Base-by-base conservation (phyloP, 2,113 vertebrate species). In the Leucosticte australis region DNA sequence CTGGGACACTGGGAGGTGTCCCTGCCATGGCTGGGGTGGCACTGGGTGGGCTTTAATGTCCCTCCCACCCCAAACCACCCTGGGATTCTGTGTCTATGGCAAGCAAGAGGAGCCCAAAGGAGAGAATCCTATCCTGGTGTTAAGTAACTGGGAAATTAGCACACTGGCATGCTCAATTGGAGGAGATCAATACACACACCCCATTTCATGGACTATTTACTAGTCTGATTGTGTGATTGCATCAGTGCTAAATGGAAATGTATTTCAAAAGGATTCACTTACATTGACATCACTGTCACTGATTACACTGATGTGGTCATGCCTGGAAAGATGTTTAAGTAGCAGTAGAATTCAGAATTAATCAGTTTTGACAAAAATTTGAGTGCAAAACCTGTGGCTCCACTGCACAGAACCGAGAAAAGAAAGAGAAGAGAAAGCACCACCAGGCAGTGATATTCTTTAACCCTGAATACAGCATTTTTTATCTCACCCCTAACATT, bases 241-340 rank as follows among this genome's bases (percentile, higher is more conserved):
- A 69, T 84, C 60, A 62, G 62, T 33, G 33, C 15, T 69, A 84
- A 84, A 78, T 75, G 56, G 71, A 93, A 96, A 81, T 9, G 26
- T 41, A 52, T 91, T 89, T 89, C 77, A 30, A 73, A 87, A 87
- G 44, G 44, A 91, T 83, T 87, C 78, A 55, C 39, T 92, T 83
- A 39, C 3, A 10, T 7, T 70, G 80, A 35, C 59, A 90, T 63
- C 56, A 35, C 92, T 95, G 83, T 70, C 94, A 78, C 37, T 83
- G 59, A 65, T 83, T 75, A 59, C 9, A 2, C 64, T 92, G 79
- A 95, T 87, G 83, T 49, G 56, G 86, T 90, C 71, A 83, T 67
- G 83, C 91, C 71, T 96, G 92, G 84, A 71, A 87, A 81, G 44
- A 81, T 80, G 64, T 70, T 90, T 83, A 86, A 95, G 47, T 56